Evolutionary conservation across 2,888 invertebrate genomes (phyloP), one percentile per base, ranked within the genome.

Genomic region (Notocelia uddmanniana): DNA sequence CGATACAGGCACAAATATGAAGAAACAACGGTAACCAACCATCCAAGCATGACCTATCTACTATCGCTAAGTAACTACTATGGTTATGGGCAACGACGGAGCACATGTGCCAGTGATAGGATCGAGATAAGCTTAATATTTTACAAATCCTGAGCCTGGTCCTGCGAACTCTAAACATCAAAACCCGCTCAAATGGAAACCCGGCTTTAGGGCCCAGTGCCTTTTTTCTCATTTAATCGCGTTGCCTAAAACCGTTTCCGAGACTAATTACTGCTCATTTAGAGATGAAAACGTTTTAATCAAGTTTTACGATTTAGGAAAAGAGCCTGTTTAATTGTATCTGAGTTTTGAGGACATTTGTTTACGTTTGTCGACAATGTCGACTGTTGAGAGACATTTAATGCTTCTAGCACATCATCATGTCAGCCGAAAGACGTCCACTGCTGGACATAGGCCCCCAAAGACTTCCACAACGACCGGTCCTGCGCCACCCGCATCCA

Each of bases 221-320:
- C 15, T 66, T 71, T 71, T 69, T 58, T 58, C 59, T 71, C 21
- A 71, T 71, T 70, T 58, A 66, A 66, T 58, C n/a, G 45, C 11
- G 57, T 55, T 62, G 21, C 6, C 21, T 55, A n/a, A 64, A 71
- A 52, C 52, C 55, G 52, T 64, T 66, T 37, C 48, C 64, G 21
- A 37, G 21, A 54, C 66, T 66, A 34, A 64, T 66, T 58, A 66
- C 50, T 50, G 58, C 41, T 37, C 37, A 54, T 60, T 66, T 66
- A 18, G 26, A 48, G 37, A 67, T 71, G 59, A 71, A 60, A 71
- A 54, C 54, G 71, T 67, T 71, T 60, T 67, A 67, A 71, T 71
- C 45, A 71, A 60, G 50, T 52, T 52, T n/a, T 41, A 50, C 45
- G 34, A 50, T 66, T 64, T 59, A 21, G 18, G 18, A 11, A 67